phyloP scores from a whole-genome alignment of 2,888 invertebrate species.

The Nematopogon swammerdamellus region DNA sequence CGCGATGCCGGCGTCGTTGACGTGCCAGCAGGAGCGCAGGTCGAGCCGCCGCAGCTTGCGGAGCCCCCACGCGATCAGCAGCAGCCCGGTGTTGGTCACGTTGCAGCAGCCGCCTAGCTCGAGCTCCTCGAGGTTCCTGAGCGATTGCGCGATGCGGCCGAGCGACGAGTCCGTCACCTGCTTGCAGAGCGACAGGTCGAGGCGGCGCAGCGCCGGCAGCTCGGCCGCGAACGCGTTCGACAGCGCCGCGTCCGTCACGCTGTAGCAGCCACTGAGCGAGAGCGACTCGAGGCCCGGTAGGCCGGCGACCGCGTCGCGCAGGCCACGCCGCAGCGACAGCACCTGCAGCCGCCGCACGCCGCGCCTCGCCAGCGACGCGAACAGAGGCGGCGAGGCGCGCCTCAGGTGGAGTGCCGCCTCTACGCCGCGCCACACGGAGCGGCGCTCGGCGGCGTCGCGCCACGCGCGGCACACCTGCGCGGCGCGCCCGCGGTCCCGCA shows the following conservation, averaged over 20 bases:
- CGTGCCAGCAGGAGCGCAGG: conserved; percentile 88
- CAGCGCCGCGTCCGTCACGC: conserved; percentile 83
- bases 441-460: conserved; percentile 90
- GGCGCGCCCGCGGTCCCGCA: conserved; percentile 84
- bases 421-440: conserved; percentile 91
- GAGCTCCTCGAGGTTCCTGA: conserved; percentile 81
- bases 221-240: conserved; percentile 79
- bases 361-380: conserved; percentile 79
- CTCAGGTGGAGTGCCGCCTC: conserved; percentile 88
- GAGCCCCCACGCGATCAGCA: conserved; percentile 84
- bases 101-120: conserved; percentile 91
- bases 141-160: conserved; percentile 77
- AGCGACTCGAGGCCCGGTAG: conserved; percentile 84
- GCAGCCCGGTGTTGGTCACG: conserved; percentile 83
- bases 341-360: conserved; percentile 90
- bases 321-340: conserved; percentile 75
- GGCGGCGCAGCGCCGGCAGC: conserved; percentile 70
- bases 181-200: conserved; percentile 90
- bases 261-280: conserved; percentile 91
- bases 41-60: conserved; percentile 81
- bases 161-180: conserved; percentile 92
- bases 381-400: conserved; percentile 78
- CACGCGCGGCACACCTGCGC: conserved; percentile 88
- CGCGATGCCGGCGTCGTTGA: conserved; percentile 87
- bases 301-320: conserved; percentile 82